phyloP scores from a whole-genome alignment of 2,113 vertebrate genomes.

The Anarrhichthys ocellatus region DNA sequence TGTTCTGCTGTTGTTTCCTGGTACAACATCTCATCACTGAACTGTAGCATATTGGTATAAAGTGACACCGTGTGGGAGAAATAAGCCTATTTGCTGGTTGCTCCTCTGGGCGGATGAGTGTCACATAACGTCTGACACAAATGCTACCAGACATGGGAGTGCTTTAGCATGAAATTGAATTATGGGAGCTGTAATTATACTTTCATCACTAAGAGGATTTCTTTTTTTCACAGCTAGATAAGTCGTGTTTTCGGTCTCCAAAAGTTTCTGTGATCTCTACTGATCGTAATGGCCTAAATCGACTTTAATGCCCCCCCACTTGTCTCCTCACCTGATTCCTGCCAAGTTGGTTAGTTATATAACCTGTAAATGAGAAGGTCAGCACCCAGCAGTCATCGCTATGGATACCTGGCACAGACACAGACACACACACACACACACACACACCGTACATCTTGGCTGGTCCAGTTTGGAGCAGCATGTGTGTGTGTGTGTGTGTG shows the following conservation, averaged over 20 bases:
- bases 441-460: conserved; percentile 31
- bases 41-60: neutral
- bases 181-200: neutral
- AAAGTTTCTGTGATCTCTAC: neutral
- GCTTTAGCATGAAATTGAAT: neutral
- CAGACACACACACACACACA: conserved; percentile 12
- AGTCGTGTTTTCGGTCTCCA: neutral
- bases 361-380: conserved; percentile 77
- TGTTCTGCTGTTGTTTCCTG: neutral
- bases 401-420: conserved; percentile 65
- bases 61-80: neutral
- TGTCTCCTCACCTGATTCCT: conserved; percentile 30
- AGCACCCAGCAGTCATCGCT: conserved; percentile 56
- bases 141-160: neutral
- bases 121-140: neutral
- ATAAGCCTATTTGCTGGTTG: neutral
- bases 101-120: neutral
- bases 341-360: conserved; percentile 68
- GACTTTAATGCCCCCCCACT: neutral
- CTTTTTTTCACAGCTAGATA: neutral
- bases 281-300: neutral
- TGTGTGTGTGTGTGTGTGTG: conserved; percentile 7
- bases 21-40: neutral
- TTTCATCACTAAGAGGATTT: too few species aligned
- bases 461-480: conserved; percentile 26